Conservation (phyloP, 2,113 vertebrate genomes). For the Gymnocephalus cernua region DNA sequence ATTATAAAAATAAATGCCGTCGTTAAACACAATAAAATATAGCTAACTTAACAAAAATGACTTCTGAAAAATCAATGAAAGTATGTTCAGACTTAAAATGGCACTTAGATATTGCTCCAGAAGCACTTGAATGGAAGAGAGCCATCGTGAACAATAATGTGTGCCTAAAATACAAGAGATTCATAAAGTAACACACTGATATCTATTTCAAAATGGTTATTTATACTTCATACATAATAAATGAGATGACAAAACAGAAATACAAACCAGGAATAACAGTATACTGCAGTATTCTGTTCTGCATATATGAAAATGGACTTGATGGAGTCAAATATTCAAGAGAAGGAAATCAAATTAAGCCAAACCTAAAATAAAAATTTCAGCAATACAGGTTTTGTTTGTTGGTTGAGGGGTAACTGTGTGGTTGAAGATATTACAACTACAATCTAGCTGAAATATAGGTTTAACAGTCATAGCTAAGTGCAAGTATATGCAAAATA, state of each 20-base stretch:
- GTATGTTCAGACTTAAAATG: no score
- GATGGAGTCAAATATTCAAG: not conserved
- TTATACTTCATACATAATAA: conserved; percentile 24
- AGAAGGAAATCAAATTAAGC: not conserved
- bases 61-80: no score
- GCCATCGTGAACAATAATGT: no score
- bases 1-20: no score
- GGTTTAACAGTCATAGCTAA: conserved; percentile 64
- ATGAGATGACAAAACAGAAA: conserved; percentile 39
- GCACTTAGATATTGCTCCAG: no score
- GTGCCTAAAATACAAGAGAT: conserved; percentile 9
- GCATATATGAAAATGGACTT: conserved; percentile 20
- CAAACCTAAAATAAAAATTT: not conserved
- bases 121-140: no score
- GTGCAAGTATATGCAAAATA: conserved; percentile 69
- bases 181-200: not conserved
- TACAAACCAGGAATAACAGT: conserved; percentile 31
- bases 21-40: no score
- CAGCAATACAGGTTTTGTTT: not conserved
- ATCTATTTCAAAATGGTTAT: conserved; percentile 48
- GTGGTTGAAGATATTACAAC: conserved; percentile 12
- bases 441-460: conserved; percentile 21
- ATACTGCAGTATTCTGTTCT: conserved; percentile 27
- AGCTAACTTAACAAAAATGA: no score
- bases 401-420: not conserved